These are phyloP conservation scores for Carollia perspicillata DNA, from an alignment of 2,113 vertebrate species.

Conservation along the genomic window DNA sequence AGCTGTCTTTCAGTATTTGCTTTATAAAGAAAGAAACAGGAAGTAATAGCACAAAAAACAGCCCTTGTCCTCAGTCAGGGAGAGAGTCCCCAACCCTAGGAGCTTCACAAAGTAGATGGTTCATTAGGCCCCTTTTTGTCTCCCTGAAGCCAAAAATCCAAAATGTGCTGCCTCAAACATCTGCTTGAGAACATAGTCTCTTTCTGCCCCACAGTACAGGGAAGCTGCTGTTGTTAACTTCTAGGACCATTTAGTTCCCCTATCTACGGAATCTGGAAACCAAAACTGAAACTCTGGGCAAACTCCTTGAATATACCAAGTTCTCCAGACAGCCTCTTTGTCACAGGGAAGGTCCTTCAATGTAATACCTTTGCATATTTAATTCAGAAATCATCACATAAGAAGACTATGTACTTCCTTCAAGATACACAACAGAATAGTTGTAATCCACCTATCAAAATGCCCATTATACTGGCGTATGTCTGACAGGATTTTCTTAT, in stretches of 20 bases:
- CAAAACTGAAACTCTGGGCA: neutral
- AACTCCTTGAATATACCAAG: neutral
- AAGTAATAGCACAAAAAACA: neutral
- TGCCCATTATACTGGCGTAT: neutral
- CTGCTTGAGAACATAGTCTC: neutral
- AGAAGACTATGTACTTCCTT: neutral
- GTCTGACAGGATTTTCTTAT: neutral
- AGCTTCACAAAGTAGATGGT: neutral
- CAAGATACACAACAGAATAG: neutral
- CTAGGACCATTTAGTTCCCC: neutral
- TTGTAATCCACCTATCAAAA: neutral
- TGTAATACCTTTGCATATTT: neutral
- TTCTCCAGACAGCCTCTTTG: neutral
- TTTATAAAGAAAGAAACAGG: slow-evolving; percentile 10
- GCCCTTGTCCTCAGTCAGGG: neutral
- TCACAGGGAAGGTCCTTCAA: neutral
- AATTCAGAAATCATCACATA: neutral
- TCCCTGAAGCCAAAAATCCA: neutral
- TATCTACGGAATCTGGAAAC: neutral
- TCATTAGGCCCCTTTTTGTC: neutral
- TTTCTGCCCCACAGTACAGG: neutral
- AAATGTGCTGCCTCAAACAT: neutral
- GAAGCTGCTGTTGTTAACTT: neutral
- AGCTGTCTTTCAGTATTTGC: neutral
- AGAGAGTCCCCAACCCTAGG: neutral